phyloP scores from a whole-genome alignment of 2,113 vertebrate species.

The Gorsachius goisagi region DNA sequence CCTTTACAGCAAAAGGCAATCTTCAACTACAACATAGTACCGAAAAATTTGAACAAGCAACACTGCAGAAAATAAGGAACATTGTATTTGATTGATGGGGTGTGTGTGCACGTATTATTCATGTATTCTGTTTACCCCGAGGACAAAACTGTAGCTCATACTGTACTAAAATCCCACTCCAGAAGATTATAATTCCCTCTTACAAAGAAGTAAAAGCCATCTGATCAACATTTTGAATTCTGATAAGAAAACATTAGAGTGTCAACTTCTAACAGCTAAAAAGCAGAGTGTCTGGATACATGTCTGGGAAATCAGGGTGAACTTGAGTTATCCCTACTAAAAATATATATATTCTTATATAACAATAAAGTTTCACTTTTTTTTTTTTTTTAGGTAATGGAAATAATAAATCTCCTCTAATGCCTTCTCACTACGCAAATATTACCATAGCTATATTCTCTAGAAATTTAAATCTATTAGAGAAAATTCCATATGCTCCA shows the following conservation, averaged over 20 bases:
- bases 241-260: neutral
- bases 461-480: neutral
- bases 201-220: neutral
- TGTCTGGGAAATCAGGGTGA: slow-evolving; percentile 32
- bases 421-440: slow-evolving; percentile 9
- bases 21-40: neutral
- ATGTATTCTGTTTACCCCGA: neutral
- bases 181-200: neutral
- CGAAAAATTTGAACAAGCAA: neutral
- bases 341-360: slow-evolving; percentile 28
- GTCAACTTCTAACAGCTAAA: slow-evolving; percentile 1
- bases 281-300: neutral
- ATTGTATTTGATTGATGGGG: neutral
- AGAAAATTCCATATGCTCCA: neutral
- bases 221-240: neutral
- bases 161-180: neutral
- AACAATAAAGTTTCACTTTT: slow-evolving; percentile 3
- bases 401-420: slow-evolving; percentile 19
- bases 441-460: neutral
- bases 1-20: neutral
- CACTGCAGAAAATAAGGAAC: neutral
- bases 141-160: neutral
- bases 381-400: neutral
- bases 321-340: slow-evolving; percentile 57
- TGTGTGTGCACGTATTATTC: fast-evolving